phyloP scores from a whole-genome alignment of 2,888 invertebrate species.

The Tipula lateralis region DNA sequence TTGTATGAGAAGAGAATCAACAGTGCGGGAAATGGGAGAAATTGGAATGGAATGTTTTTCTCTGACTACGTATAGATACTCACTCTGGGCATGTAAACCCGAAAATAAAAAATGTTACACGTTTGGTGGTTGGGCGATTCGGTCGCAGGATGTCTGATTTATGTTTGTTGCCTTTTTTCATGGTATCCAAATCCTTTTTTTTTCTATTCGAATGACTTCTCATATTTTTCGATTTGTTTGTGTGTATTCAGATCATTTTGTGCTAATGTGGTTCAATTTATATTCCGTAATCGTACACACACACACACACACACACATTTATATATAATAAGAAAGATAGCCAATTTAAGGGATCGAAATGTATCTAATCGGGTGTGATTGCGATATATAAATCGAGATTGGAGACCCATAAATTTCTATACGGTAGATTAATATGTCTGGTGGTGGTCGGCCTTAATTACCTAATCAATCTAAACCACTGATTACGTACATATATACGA shows the following conservation, averaged over 20 bases:
- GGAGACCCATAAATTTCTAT: neutral
- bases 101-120: neutral
- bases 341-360: neutral
- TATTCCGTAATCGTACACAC: neutral
- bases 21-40: neutral
- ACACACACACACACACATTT: no score
- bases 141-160: constrained; percentile 6
- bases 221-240: neutral
- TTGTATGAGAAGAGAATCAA: neutral
- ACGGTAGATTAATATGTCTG: neutral
- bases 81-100: neutral
- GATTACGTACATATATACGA: neutral
- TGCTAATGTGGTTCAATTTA: neutral
- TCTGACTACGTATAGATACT: no score
- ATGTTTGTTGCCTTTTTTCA: neutral
- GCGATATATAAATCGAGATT: neutral
- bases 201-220: neutral
- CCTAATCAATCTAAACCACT: neutral
- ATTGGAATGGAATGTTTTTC: neutral
- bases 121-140: neutral
- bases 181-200: neutral
- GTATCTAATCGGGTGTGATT: neutral
- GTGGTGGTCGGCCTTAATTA: neutral
- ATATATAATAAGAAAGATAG: neutral
- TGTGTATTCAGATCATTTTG: neutral